Conservation (phyloP, 2,113 vertebrate species). For the Odobenus rosmarus region DNA sequence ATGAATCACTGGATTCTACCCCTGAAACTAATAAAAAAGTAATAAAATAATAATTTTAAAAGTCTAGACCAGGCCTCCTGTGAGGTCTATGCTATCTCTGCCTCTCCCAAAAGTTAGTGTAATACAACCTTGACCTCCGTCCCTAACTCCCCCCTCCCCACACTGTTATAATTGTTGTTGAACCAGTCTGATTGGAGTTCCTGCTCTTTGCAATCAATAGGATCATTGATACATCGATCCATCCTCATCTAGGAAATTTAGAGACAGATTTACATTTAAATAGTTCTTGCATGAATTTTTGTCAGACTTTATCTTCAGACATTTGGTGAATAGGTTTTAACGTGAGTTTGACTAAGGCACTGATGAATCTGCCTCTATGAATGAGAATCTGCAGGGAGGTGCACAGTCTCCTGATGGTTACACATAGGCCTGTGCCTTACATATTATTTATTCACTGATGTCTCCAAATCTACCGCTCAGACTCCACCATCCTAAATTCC, state of each 20-base stretch:
- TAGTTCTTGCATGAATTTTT: neutral
- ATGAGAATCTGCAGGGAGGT: neutral
- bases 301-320: neutral
- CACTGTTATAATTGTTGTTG: too few relatives aligned
- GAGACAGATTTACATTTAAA: neutral
- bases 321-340: neutral
- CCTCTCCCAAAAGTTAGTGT: too few relatives aligned
- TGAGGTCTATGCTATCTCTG: neutral
- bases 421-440: accelerated
- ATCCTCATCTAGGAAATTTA: neutral
- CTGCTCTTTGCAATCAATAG: neutral
- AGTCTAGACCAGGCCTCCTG: neutral
- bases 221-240: neutral
- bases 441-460: neutral
- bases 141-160: neutral
- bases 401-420: neutral
- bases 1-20: too few relatives aligned
- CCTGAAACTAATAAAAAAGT: too few relatives aligned
- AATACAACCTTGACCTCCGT: neutral
- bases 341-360: neutral
- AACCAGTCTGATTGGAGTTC: neutral
- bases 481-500: neutral
- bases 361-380: too few relatives aligned
- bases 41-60: too few relatives aligned
- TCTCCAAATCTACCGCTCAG: neutral